Conservation (phyloP, 2,113 vertebrate species). For the Dendropsophus ebraccatus region DNA sequence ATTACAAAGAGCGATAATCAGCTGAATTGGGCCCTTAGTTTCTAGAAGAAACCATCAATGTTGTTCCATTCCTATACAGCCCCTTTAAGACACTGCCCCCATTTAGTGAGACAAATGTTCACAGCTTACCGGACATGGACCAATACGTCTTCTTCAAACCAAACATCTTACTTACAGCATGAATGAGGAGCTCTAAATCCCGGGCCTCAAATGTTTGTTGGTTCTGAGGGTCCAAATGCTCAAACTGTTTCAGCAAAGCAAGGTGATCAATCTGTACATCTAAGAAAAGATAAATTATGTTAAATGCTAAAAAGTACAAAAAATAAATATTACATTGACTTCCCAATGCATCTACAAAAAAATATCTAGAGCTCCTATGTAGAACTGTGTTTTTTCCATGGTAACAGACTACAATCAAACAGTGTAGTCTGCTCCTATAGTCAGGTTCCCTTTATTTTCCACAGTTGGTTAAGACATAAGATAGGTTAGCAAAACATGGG, state of each 20-base stretch:
- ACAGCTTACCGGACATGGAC: too few relatives aligned
- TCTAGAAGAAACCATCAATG: too few relatives aligned
- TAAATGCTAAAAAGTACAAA: not conserved
- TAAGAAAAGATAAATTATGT: constrained; percentile 57
- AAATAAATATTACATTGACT: too few relatives aligned
- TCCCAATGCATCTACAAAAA: too few relatives aligned
- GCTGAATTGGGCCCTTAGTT: too few relatives aligned
- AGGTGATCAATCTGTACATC: constrained; percentile 86
- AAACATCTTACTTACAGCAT: constrained; percentile 72
- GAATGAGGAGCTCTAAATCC: constrained; percentile 90
- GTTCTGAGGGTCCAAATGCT: constrained; percentile 91
- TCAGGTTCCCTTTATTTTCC: not conserved
- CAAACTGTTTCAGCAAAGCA: constrained; percentile 88
- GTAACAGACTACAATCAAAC: not conserved
- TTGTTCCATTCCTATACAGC: too few relatives aligned
- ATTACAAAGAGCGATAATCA: too few relatives aligned
- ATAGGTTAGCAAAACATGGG: not conserved
- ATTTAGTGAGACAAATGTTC: too few relatives aligned
- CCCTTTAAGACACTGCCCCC: too few relatives aligned
- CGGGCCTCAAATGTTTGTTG: constrained; percentile 91
- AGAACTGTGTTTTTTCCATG: not conserved
- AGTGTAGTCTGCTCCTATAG: not conserved
- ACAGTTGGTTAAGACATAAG: not conserved
- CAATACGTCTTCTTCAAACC: not conserved
- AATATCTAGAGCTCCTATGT: not conserved